Evolutionary conservation across 1,140 invertebrate species (phyloP).

Genomic region (Cherax destructor): DNA sequence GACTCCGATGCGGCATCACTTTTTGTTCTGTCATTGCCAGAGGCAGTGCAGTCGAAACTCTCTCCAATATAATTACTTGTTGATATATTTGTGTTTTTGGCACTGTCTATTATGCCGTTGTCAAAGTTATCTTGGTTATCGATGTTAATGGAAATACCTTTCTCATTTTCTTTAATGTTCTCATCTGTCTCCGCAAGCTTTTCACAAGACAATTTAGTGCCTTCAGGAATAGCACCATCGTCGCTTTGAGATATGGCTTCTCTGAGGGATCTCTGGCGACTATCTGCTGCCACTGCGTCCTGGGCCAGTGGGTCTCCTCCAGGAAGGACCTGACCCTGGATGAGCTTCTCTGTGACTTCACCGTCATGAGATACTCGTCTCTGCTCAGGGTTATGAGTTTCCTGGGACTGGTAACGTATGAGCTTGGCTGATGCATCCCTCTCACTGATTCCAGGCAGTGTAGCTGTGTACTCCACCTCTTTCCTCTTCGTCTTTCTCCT

Average conservation of each 20-base stretch:
- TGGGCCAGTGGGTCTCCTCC: background rate
- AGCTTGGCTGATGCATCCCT: background rate
- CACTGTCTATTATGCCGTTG: background rate
- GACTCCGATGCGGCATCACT: background rate
- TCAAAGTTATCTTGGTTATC: background rate
- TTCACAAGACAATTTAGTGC: background rate
- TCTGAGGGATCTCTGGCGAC: background rate
- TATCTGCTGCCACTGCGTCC: background rate
- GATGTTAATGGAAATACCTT: background rate
- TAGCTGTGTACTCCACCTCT: conserved; percentile 36
- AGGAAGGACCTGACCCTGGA: background rate
- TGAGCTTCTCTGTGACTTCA: background rate
- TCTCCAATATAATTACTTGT: too few species aligned
- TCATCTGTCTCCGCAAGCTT: background rate
- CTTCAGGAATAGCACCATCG: background rate
- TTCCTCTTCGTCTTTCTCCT: conserved; percentile 26
- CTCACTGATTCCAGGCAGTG: background rate
- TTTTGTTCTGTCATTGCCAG: too few species aligned
- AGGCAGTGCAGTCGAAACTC: too few species aligned
- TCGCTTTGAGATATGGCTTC: background rate
- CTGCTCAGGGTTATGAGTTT: background rate
- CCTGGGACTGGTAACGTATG: background rate
- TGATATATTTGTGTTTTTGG: too few species aligned
- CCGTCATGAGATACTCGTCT: background rate
- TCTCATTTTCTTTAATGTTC: background rate